phyloP scores from a whole-genome alignment of 2,113 vertebrate species.

The Pseudonaja textilis region DNA sequence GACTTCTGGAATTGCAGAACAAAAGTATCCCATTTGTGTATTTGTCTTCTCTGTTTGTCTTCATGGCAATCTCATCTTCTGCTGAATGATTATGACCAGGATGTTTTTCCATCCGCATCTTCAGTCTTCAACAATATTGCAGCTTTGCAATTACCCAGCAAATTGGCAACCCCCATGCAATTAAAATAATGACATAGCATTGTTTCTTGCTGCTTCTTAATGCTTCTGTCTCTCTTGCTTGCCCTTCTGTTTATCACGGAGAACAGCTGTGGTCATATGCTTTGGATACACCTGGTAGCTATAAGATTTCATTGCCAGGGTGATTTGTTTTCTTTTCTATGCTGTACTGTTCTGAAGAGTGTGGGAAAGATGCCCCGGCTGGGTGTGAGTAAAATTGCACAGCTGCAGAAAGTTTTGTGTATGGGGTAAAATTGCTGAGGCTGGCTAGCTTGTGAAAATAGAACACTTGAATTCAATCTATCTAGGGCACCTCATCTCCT shows the following conservation, averaged over 20 bases:
- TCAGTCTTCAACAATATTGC: slow-evolving; percentile 43
- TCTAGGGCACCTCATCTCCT: slow-evolving; percentile 11
- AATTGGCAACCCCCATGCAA: slow-evolving; percentile 38
- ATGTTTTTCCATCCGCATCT: slow-evolving; percentile 35
- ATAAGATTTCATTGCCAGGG: slow-evolving; percentile 51
- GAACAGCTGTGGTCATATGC: slow-evolving; percentile 48
- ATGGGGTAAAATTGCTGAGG: neutral
- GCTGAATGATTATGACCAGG: slow-evolving; percentile 35
- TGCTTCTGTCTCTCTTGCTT: slow-evolving; percentile 25
- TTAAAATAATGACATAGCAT: slow-evolving; percentile 52
- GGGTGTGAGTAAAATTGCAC: neutral
- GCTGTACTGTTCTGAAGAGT: slow-evolving; percentile 18
- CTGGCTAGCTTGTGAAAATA: slow-evolving; percentile 23
- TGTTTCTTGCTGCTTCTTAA: slow-evolving; percentile 45
- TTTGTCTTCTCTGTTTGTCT: slow-evolving; percentile 3
- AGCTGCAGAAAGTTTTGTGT: neutral
- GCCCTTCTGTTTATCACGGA: slow-evolving; percentile 38
- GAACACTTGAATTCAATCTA: slow-evolving; percentile 8
- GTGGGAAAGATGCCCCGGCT: neutral
- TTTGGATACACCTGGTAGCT: slow-evolving; percentile 41
- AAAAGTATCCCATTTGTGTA: neutral
- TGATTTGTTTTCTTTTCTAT: slow-evolving; percentile 42
- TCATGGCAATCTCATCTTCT: slow-evolving; percentile 23
- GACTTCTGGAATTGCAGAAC: slow-evolving; percentile 21
- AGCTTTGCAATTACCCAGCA: slow-evolving; percentile 38